Conservation (phyloP, 2,888 invertebrate genomes). For the Philhelius pedissequus region DNA sequence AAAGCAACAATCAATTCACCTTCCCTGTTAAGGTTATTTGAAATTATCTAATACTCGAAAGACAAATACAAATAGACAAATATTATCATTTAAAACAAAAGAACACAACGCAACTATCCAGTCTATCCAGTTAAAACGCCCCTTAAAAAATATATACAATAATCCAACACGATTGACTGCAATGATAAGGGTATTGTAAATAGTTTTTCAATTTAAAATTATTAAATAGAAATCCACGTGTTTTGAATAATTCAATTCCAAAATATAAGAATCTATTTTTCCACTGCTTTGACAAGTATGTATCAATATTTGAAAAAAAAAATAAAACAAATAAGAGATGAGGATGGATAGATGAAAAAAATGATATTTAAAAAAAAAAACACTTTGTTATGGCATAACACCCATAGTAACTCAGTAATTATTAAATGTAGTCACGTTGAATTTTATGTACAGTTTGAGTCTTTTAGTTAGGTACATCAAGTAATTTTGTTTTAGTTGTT, state of each 20-base stretch:
- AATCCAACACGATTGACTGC: background rate
- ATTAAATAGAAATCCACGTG: background rate
- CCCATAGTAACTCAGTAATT: background rate
- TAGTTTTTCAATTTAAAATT: background rate
- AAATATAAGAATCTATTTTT: background rate
- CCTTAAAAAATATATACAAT: background rate
- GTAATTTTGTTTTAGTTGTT: too few species aligned
- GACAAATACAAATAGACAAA: background rate
- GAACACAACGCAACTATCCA: background rate
- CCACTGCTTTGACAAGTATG: background rate
- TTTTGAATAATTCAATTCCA: background rate
- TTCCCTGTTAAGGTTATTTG: background rate
- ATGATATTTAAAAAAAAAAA: background rate
- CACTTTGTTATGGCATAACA: background rate
- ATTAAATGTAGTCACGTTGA: background rate
- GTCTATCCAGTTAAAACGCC: background rate
- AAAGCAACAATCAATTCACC: background rate
- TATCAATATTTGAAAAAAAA: background rate
- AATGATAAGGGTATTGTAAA: background rate
- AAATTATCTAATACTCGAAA: background rate
- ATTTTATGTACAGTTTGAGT: background rate
- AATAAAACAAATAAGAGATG: background rate
- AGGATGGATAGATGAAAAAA: background rate
- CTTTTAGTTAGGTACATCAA: background rate
- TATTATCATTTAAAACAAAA: background rate